Evolutionary conservation across 2,113 vertebrate species (phyloP).

Genomic region (Anhinga rufa): DNA sequence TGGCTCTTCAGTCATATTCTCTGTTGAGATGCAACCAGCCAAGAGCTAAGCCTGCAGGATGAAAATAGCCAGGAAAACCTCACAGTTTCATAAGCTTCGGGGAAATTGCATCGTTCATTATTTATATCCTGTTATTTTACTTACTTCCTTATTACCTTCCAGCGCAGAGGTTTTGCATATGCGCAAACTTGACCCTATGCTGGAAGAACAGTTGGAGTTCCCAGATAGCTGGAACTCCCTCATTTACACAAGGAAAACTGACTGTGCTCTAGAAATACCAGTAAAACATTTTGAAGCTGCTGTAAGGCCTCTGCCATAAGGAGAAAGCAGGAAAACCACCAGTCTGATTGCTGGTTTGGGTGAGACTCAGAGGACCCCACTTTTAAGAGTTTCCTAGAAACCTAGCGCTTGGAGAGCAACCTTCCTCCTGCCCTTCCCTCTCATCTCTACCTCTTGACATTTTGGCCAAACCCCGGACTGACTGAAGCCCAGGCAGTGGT

Average conservation of each 20-base stretch:
- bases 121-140: neutral
- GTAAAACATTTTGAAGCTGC: neutral
- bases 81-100: neutral
- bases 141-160: neutral
- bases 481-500: neutral
- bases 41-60: neutral
- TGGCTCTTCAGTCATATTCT: neutral
- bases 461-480: neutral
- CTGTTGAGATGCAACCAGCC: neutral
- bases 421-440: neutral
- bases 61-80: neutral
- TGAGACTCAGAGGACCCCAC: neutral
- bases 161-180: neutral
- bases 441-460: neutral
- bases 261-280: neutral
- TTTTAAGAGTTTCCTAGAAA: neutral
- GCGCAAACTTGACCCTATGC: neutral
- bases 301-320: neutral
- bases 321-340: neutral
- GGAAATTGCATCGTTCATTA: neutral
- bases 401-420: neutral
- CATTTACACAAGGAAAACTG: neutral
- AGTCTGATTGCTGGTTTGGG: neutral
- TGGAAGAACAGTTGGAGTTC: neutral
- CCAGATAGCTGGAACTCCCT: neutral